These are phyloP conservation scores for Solea solea DNA, from an alignment of 2,113 vertebrate genomes.

Conservation along the genomic window DNA sequence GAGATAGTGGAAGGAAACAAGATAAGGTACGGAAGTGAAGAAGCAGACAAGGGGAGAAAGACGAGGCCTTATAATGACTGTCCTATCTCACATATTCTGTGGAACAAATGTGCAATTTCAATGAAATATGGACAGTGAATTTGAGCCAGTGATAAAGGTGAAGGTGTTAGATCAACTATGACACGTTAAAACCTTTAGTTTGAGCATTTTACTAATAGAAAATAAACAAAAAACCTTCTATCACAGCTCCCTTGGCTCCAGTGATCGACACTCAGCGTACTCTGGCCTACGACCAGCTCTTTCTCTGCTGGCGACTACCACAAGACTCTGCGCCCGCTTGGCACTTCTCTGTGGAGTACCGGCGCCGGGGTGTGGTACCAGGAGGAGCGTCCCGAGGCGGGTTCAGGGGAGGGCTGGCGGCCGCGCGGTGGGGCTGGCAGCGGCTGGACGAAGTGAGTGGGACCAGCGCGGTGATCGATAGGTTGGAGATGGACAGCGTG, in stretches of 20 bases:
- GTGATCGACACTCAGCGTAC: constrained; percentile 96
- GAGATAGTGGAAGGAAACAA: not conserved
- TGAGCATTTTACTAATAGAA: not conserved
- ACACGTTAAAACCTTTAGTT: not conserved
- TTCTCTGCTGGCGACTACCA: constrained; percentile 93
- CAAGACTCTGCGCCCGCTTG: constrained; percentile 90
- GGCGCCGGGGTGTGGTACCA: constrained; percentile 85
- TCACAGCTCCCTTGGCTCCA: constrained; percentile 89
- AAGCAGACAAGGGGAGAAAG: not conserved
- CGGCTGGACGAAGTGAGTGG: constrained; percentile 89
- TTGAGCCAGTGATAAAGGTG: not conserved
- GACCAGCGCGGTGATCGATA: constrained; percentile 89
- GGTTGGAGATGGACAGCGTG: constrained; percentile 90
- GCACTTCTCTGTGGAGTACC: constrained; percentile 94
- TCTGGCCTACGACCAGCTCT: constrained; percentile 96
- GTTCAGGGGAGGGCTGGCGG: constrained; percentile 85
- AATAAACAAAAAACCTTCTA: not conserved
- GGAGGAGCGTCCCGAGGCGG: constrained; percentile 79
- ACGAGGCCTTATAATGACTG: not conserved
- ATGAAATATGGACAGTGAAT: too few species aligned
- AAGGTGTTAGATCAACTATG: not conserved
- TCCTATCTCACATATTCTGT: not conserved
- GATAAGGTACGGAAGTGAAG: not conserved
- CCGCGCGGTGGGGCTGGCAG: constrained; percentile 91
- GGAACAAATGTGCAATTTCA: not conserved